Base-by-base conservation (phyloP, 2,113 vertebrate genomes). In the Neolamprologus longior region DNA sequence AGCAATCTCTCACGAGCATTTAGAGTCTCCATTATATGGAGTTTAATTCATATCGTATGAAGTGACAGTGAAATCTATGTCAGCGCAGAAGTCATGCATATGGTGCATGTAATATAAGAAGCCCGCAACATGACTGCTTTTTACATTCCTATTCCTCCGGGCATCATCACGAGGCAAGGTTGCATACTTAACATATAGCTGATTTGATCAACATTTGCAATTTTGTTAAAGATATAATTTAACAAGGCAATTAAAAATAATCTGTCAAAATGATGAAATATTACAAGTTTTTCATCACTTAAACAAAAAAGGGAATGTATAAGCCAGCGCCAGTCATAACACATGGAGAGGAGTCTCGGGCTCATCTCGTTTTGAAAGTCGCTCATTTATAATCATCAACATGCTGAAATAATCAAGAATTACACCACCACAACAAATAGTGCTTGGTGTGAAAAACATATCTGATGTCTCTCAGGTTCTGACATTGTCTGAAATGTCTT, bases 381-480 rank as follows among this genome's bases (percentile, higher is more conserved):
- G 57, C 93, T 91, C 89, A 89, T 94, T 94, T 91, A 83, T 91
- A 93, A 95, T 90, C 87, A 92, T 92, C 84, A 87, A 90, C 93
- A 91, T 26, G 82, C 87, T 85, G 85, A 91, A 93, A 95, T 95
- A 96, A 96, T 95, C 94, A 95, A 95, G 89, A 95, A 93, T 87
- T 93, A 94, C 86, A 86, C 37, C 87, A 85, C 84, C 89, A 93
- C 92, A 93, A 93, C 95, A 95, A 95, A 95, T 90, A 88, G 87
- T 82, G 88, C 85, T 94, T 92, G 92, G 91, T 94, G 94, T 90
- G 90, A 93, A 93, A 96, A 95, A 94, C 90, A 94, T 95, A 94
- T 96, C 93, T 90, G 93, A 90, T 89, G 94, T 93, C 94, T 96
- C 93, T 83, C 90, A 92, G 93, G 94, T 97, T 95, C 90, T 95